Conservation (phyloP, 2,888 invertebrate genomes). For the Drosophila recens region DNA sequence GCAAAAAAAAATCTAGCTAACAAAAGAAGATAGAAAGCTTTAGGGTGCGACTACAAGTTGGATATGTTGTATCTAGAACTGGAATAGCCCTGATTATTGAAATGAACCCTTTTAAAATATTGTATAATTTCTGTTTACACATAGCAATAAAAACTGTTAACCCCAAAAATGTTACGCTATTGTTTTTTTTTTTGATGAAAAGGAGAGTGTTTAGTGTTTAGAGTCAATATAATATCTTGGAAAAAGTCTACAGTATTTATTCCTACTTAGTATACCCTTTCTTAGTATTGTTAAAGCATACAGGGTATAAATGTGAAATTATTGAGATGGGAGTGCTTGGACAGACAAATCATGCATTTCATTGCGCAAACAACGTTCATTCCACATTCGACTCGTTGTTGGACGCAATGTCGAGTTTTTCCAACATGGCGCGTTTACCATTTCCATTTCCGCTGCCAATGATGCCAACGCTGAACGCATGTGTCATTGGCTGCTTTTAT, state of each 20-base stretch:
- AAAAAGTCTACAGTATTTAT: too few relatives aligned
- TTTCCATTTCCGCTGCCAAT: conserved; percentile 48
- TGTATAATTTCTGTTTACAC: background rate
- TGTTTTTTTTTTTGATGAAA: background rate
- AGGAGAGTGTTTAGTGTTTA: background rate
- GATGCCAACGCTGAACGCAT: conserved; percentile 19
- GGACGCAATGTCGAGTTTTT: conserved; percentile 34
- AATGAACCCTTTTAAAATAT: background rate
- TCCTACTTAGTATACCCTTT: background rate
- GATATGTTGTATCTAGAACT: background rate
- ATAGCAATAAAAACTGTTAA: background rate
- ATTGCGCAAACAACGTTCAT: conserved; percentile 54
- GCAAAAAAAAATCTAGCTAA: conserved; percentile 26
- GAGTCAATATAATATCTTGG: too few relatives aligned
- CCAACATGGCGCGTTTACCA: conserved; percentile 45
- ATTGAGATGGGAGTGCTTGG: conserved; percentile 1
- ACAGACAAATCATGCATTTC: conserved; percentile 53
- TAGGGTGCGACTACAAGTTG: background rate
- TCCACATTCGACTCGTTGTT: conserved; percentile 14
- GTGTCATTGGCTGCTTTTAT: conserved; percentile 23
- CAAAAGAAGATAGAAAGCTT: conserved; percentile 11
- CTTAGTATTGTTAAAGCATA: too few relatives aligned
- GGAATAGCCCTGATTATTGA: background rate
- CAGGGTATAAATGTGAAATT: background rate
- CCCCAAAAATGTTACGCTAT: background rate